Conservation (phyloP, 2,113 vertebrate genomes). For the Rhinopomastus cyanomelas region DNA sequence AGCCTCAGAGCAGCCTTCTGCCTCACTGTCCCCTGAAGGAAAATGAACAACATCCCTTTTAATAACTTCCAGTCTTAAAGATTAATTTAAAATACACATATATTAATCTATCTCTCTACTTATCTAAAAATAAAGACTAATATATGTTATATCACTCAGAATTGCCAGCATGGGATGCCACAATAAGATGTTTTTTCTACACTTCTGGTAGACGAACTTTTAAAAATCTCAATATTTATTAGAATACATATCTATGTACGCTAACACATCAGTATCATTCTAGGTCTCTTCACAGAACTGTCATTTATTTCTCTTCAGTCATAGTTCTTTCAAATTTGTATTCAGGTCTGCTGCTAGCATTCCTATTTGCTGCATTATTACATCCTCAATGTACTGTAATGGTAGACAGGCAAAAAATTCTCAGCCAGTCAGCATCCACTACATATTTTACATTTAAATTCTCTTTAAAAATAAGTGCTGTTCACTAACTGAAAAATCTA, state of each 20-base stretch:
- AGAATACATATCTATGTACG: neutral
- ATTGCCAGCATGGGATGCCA: neutral
- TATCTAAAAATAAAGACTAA: neutral
- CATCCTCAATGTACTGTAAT: neutral
- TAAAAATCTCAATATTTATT: neutral
- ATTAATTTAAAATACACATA: neutral
- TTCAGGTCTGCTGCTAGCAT: neutral
- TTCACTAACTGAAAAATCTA: constrained; percentile 3
- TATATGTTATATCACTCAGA: neutral
- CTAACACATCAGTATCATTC: neutral
- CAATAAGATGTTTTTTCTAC: neutral
- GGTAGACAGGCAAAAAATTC: neutral
- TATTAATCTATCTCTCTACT: neutral
- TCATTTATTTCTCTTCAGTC: neutral
- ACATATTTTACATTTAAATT: neutral
- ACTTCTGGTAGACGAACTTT: neutral
- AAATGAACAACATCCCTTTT: neutral
- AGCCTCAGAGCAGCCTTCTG: neutral
- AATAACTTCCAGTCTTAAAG: neutral
- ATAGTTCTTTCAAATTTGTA: neutral
- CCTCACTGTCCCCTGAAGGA: neutral
- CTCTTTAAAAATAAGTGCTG: constrained; percentile 9
- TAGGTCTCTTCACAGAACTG: neutral
- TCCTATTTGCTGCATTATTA: neutral
- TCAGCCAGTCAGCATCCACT: neutral